Evolutionary conservation across 2,888 invertebrate species (phyloP).

Genomic region (Macrostomum cliftonense): DNA sequence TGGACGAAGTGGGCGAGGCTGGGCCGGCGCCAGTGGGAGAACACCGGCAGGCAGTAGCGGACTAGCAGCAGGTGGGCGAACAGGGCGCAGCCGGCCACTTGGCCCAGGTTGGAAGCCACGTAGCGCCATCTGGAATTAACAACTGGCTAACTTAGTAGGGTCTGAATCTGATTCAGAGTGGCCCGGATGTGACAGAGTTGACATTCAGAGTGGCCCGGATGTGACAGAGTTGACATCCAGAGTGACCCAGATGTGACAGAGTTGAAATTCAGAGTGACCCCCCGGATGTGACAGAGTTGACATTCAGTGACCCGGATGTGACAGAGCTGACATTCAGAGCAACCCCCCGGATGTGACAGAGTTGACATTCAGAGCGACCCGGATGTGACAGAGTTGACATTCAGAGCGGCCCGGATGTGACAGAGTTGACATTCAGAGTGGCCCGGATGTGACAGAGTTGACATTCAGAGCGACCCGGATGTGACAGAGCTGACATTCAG

Average conservation of each 20-base stretch:
- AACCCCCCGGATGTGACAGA: conserved; percentile 47
- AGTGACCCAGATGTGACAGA: conserved; percentile 47
- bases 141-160: no score
- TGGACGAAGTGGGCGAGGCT: conserved; percentile 22
- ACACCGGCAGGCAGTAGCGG: conserved; percentile 52
- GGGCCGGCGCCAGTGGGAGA: conserved; percentile 37
- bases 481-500: no score
- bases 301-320: no score
- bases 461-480: no score
- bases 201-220: no score
- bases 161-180: no score
- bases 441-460: conserved; percentile 47
- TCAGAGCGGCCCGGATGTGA: no score
- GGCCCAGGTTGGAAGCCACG: conserved; percentile 51
- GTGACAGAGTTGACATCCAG: no score
- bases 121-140: conserved; percentile 53
- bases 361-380: no score
- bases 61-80: conserved; percentile 62
- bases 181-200: conserved; percentile 47
- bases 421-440: no score
- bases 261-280: no score
- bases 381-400: conserved; percentile 47
- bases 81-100: conserved; percentile 59
- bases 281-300: conserved; percentile 47
- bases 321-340: no score